Conservation (phyloP, 2,797 vertebrate genomes). For the Urosaurus nigricauda region DNA sequence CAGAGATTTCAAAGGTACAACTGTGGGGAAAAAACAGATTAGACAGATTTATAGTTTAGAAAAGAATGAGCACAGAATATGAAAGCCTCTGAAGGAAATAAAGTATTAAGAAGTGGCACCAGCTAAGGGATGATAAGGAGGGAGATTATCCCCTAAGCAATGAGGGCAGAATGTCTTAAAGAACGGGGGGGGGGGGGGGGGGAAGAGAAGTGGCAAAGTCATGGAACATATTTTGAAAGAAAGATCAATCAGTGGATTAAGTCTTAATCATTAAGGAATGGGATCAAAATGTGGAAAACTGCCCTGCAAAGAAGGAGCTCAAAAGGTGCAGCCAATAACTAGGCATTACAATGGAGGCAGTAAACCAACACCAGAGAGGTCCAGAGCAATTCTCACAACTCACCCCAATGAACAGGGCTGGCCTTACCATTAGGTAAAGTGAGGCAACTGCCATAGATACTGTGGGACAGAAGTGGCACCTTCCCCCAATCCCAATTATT, state of each 20-base stretch:
- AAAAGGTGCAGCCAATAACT: neutral
- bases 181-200: too few species aligned
- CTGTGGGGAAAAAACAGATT: constrained; percentile 40
- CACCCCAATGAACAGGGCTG: neutral
- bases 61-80: constrained; percentile 49
- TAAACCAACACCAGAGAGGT: neutral
- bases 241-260: constrained; percentile 8
- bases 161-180: constrained; percentile 2
- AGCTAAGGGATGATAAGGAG: constrained; percentile 47
- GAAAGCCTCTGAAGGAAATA: constrained; percentile 48
- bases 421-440: neutral
- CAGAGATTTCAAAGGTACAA: constrained; percentile 37
- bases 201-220: neutral
- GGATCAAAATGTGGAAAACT: neutral
- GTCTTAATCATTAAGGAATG: neutral
- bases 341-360: constrained; percentile 17
- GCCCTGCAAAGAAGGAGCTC: neutral
- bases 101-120: constrained; percentile 16
- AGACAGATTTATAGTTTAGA: constrained; percentile 52
- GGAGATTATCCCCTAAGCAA: constrained; percentile 45
- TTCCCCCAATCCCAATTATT: neutral
- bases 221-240: neutral
- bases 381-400: neutral
- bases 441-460: neutral
- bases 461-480: neutral